These are phyloP conservation scores for Taphrorychus bicolor DNA, from an alignment of 2,888 invertebrate genomes.

Conservation along the genomic window DNA sequence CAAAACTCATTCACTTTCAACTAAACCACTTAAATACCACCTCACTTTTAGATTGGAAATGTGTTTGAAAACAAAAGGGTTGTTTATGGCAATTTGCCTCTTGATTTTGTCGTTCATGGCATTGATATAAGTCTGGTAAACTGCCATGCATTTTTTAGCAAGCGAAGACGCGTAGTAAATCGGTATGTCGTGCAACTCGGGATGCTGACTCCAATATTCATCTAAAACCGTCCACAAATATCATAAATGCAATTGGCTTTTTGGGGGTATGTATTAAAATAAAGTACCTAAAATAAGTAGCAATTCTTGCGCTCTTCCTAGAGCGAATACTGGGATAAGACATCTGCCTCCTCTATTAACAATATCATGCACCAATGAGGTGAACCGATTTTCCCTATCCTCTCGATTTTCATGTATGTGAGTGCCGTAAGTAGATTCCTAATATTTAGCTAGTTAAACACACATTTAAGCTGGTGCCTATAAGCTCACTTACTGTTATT, in stretches of 20 bases:
- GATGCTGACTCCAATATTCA: slow-evolving; percentile 98
- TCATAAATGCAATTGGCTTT: background rate
- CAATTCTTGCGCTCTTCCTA: slow-evolving; percentile 96
- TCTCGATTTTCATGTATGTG: slow-evolving; percentile 99
- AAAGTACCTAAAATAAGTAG: slow-evolving; percentile 71
- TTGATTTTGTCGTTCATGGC: slow-evolving; percentile 99
- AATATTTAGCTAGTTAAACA: background rate
- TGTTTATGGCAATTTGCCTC: slow-evolving; percentile 95
- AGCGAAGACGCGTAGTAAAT: slow-evolving; percentile 99
- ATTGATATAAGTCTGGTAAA: slow-evolving; percentile 99
- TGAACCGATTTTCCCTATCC: slow-evolving; percentile 94
- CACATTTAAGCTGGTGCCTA: background rate
- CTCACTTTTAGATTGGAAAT: slow-evolving; percentile 88
- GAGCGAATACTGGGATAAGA: slow-evolving; percentile 97
- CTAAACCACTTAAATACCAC: background rate
- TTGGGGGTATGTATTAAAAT: background rate
- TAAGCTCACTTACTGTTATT: slow-evolving; percentile 69
- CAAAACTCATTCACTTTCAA: too few species aligned
- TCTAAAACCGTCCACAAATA: slow-evolving; percentile 69
- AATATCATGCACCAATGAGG: slow-evolving; percentile 92
- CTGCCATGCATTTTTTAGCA: slow-evolving; percentile 99
- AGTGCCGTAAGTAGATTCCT: slow-evolving; percentile 99
- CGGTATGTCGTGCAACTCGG: slow-evolving; percentile 96
- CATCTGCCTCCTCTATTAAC: slow-evolving; percentile 97
- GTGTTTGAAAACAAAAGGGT: slow-evolving; percentile 98